phyloP scores from a whole-genome alignment of 2,113 vertebrate species.

The Loxodonta africana region DNA sequence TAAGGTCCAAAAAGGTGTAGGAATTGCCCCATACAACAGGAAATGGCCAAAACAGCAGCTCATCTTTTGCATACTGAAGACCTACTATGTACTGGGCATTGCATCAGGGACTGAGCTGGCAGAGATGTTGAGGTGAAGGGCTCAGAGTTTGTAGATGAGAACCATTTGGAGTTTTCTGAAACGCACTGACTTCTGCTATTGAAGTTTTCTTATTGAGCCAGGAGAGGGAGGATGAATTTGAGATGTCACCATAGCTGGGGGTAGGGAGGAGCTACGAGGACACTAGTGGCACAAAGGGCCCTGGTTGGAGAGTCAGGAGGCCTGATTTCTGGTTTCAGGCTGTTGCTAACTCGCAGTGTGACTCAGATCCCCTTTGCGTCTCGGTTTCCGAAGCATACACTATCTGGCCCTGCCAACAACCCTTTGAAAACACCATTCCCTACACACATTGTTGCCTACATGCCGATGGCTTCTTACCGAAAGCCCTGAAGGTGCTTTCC shows the following conservation, averaged over 20 bases:
- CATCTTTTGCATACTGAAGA: neutral
- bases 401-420: accelerated
- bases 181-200: neutral
- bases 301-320: no score
- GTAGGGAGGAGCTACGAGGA: accelerated
- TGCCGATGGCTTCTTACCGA: neutral
- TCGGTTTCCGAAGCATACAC: neutral
- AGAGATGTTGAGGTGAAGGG: neutral
- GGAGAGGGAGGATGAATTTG: no score
- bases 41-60: neutral
- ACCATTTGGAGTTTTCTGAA: neutral
- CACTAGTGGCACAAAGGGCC: accelerated
- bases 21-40: neutral
- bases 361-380: neutral
- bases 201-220: neutral
- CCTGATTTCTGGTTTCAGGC: neutral
- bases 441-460: accelerated
- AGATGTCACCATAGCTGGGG: neutral
- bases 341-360: neutral
- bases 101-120: neutral
- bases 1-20: neutral
- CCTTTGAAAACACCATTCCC: neutral
- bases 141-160: neutral
- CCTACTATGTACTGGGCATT: neutral
- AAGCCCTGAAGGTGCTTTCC: neutral